Evolutionary conservation across 1,140 invertebrate genomes (phyloP), one percentile per base, ranked within the genome.

Genomic region (Penaeus vannamei): DNA sequence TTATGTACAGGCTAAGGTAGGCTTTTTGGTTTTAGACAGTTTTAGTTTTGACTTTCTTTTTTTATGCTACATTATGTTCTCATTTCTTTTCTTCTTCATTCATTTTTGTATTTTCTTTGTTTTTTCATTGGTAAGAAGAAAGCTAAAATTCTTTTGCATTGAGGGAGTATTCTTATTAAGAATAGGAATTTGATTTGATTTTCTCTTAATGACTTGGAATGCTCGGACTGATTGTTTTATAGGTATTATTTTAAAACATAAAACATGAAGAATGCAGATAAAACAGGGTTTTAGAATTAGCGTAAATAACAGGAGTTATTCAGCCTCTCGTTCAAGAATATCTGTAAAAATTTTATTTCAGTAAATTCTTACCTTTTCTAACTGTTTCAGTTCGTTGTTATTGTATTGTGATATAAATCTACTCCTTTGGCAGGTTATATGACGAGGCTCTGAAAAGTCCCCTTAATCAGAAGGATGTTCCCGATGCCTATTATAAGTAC

Each of bases 381-480:
- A 7, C 61, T 53, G 36, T 84, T 22, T 23, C 23, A 22, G 22
- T 8, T 80, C n/a, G 0, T 23, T n/a, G 17, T 14, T n/a, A n/a
- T 36, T 76, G 69, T 80, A 17, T 53, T 53, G 1, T 53, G 14
- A 76, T 76, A 12, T 64, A 20, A 12, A 22, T 61, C 53, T 17
- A 36, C 14, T 79, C 46, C 26, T 32, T 32, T 42, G 95, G 98
- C 92, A 95, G 97, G 86, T 94, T 99, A 14, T 97, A 96, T 92
- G 95, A 96, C 79, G 97, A 96, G 92, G 97, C 97, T 0, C 94
- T 96, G 92, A 96, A 96, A 92, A 97, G 97, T 92, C 97, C 97
- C 0, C 93, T 99, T 1, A 99, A 99, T 93, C 93, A 96, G 83
- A 95, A 96, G 90, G 95, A 95, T 32, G 97, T 97, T 8, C 96